Conservation (phyloP, 2,113 vertebrate species). For the Eurystomus gularis region DNA sequence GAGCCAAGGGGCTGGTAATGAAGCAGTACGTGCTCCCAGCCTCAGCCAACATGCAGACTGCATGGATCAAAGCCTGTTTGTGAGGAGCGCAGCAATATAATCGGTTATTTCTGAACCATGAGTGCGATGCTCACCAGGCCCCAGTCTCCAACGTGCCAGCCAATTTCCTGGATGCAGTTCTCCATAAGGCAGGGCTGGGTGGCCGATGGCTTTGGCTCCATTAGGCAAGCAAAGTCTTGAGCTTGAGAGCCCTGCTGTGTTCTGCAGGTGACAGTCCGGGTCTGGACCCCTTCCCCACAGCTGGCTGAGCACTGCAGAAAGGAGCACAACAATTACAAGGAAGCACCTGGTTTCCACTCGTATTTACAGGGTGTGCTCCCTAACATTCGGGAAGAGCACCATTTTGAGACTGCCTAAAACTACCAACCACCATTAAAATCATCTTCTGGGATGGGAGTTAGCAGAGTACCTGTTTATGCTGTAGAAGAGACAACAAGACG, state of each 20-base stretch:
- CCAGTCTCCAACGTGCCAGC: slow-evolving; percentile 89
- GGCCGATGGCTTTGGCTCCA: slow-evolving; percentile 67
- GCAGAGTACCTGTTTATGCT: not conserved
- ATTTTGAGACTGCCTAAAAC: not conserved
- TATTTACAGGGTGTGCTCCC: not conserved
- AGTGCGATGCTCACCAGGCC: slow-evolving; percentile 80
- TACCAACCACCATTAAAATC: not conserved
- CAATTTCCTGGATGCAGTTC: slow-evolving; percentile 74
- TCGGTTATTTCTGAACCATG: not conserved
- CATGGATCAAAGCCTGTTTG: not conserved
- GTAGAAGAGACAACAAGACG: not conserved
- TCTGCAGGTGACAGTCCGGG: slow-evolving; percentile 80
- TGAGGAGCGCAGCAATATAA: not conserved
- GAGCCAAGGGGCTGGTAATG: not conserved
- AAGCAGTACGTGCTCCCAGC: not conserved
- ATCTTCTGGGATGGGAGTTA: not conserved
- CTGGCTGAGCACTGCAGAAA: slow-evolving; percentile 86
- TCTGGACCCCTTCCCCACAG: slow-evolving; percentile 87
- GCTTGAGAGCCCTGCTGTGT: slow-evolving; percentile 70
- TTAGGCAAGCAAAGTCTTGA: slow-evolving; percentile 77
- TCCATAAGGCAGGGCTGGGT: slow-evolving; percentile 77
- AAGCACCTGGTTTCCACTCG: not conserved
- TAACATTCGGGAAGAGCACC: not conserved
- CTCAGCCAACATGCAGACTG: not conserved
- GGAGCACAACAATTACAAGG: not conserved